phyloP scores from a whole-genome alignment of 2,797 vertebrate genomes.

The Danio choprae region DNA sequence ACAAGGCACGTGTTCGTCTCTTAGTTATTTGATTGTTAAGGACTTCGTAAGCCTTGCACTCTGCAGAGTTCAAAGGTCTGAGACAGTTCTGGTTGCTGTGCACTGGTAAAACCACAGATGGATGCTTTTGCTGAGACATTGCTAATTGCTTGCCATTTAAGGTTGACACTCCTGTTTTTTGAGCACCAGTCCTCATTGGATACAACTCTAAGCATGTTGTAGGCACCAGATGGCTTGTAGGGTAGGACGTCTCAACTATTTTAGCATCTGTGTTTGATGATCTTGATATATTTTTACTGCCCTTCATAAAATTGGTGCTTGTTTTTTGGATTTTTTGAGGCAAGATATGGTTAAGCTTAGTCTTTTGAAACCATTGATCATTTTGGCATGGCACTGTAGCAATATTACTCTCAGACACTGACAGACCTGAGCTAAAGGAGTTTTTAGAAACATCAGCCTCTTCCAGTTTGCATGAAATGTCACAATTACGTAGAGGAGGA shows the following conservation, averaged over 20 bases:
- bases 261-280: conserved; percentile 59
- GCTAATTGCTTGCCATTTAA: conserved; percentile 65
- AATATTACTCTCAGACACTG: conserved; percentile 13
- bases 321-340: conserved; percentile 55
- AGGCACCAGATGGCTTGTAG: conserved; percentile 70
- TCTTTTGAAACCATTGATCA: conserved; percentile 65
- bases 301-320: conserved; percentile 53
- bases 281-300: conserved; percentile 42
- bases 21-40: conserved; percentile 44
- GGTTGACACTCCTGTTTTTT: conserved; percentile 48
- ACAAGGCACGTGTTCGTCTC: conserved; percentile 67
- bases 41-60: conserved; percentile 42
- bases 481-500: conserved; percentile 58
- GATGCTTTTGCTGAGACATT: conserved; percentile 62
- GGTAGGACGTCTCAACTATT: conserved; percentile 59
- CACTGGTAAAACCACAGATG: conserved; percentile 62
- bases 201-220: conserved; percentile 58
- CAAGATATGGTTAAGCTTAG: conserved; percentile 63
- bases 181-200: conserved; percentile 38
- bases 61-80: conserved; percentile 55
- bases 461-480: conserved; percentile 55
- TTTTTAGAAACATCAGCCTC: conserved; percentile 28
- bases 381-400: conserved; percentile 56
- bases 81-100: conserved; percentile 58
- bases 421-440: conserved; percentile 21